Evolutionary conservation across 2,888 invertebrate species (phyloP), one percentile per base, ranked within the genome.

Genomic region (Trichogramma dendrolimi): DNA sequence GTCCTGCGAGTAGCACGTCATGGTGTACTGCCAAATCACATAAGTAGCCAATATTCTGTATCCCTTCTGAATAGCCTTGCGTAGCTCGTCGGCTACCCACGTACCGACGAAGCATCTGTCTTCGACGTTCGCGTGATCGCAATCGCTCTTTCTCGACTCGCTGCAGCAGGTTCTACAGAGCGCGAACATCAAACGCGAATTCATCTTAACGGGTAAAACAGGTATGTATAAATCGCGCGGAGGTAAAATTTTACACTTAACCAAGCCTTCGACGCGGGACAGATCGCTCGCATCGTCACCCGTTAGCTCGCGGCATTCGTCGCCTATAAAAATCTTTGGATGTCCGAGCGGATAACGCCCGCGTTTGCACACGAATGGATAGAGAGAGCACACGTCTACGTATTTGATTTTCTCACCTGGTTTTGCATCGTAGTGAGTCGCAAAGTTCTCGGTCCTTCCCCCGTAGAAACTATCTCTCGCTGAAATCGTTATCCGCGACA

Each of bases 41-140:
- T 67, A 65, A 7, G 75, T 67, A 48, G 75, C 65, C 0, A 71
- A 4, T 11, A 79, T 67, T 55, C 63, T 58, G 60, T 78, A 79
- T 0, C 75, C 76, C 44, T 67, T 67, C 55, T 67, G 43, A 0
- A 74, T 43, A 4, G 78, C 78, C 61, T 71, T 72, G 38, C 67
- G 43, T 0, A 79, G 55, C 65, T 79, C 78, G 39, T 72, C 72
- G 1, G 70, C 68, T n/a, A 76, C 72, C 75, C 72, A 79, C 4
- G 76, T 75, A 4, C 78, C 73, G 0, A 57, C 62, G 4, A 77
- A 60, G 5, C 54, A 44, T 42, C 73, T 64, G n/a, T 72, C 67
- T 1, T 42, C 7, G 39, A 67, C 64, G 10, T 71, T 64, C n/a
- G 55, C 64, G 61, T 78, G 77, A 2, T n/a, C 49, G 62, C 78